Conservation (phyloP, 2,113 vertebrate species). For the Anolis carolinensis region DNA sequence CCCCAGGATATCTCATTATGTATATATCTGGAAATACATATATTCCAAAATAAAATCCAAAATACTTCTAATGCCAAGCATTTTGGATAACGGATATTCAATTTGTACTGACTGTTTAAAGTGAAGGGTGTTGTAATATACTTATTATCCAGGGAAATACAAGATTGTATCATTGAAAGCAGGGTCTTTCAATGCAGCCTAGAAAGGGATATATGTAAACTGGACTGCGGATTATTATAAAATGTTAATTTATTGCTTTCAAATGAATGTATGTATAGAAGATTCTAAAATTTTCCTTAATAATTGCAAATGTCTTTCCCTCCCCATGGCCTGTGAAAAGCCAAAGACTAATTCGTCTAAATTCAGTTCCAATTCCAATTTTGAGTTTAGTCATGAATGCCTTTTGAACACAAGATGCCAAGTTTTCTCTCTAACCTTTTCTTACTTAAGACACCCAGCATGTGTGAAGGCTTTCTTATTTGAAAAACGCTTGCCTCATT, state of each 20-base stretch:
- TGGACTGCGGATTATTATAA: background rate
- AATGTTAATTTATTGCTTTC: background rate
- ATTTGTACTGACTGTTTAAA: background rate
- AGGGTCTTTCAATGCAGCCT: background rate
- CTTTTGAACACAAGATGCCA: slow-evolving; percentile 48
- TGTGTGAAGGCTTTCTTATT: slow-evolving; percentile 63
- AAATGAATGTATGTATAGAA: background rate
- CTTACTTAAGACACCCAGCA: slow-evolving; percentile 49
- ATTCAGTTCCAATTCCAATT: slow-evolving; percentile 35
- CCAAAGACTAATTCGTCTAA: slow-evolving; percentile 24
- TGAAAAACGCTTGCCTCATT: slow-evolving; percentile 49
- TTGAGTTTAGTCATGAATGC: slow-evolving; percentile 33
- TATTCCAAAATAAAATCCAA: too few species aligned
- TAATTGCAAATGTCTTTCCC: slow-evolving; percentile 45
- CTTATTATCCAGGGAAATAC: too few species aligned
- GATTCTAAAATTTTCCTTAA: slow-evolving; percentile 28
- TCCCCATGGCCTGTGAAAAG: slow-evolving; percentile 31
- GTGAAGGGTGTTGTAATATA: background rate
- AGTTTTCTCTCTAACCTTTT: slow-evolving; percentile 26
- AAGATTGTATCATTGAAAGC: background rate
- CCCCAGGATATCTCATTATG: too few species aligned
- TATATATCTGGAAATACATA: too few species aligned
- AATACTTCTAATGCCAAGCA: too few species aligned
- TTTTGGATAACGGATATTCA: too few species aligned
- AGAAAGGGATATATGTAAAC: background rate